Percentiles rank a stretch among this genome's conserved stretches.
These are phyloP conservation scores for Pelusios castaneus DNA, from an alignment of 2,113 vertebrate species.

Conservation along the genomic window DNA sequence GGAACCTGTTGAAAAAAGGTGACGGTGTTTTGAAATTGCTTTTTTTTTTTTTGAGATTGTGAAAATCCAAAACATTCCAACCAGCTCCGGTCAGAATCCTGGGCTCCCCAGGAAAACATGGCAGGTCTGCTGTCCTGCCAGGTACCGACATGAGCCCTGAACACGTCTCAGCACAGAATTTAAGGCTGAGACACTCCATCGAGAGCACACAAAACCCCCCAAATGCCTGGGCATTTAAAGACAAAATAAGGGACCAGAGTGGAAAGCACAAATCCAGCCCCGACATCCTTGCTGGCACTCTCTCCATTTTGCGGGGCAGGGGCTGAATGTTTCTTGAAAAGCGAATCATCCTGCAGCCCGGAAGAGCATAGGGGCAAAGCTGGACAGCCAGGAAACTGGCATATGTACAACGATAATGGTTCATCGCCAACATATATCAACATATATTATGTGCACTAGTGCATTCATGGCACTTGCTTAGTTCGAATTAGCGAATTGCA, in stretches of 20 bases:
- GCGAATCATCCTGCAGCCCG: background rate
- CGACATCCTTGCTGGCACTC: accelerated
- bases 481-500: too few species aligned
- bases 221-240: accelerated
- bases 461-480: too few species aligned
- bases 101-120: background rate
- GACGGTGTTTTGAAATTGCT: background rate
- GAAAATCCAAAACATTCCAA: background rate
- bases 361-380: background rate
- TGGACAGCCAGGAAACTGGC: background rate
- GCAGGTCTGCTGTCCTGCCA: background rate
- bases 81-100: background rate
- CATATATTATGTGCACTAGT: too few species aligned
- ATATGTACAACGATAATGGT: background rate
- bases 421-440: too few species aligned
- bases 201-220: background rate
- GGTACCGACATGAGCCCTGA: background rate
- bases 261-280: background rate
- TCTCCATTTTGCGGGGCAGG: accelerated
- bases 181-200: accelerated
- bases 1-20: background rate
- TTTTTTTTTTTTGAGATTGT: accelerated
- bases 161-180: background rate
- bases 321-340: accelerated
- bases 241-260: background rate